phyloP scores from a whole-genome alignment of 2,113 vertebrate species.

The Esox niger region DNA sequence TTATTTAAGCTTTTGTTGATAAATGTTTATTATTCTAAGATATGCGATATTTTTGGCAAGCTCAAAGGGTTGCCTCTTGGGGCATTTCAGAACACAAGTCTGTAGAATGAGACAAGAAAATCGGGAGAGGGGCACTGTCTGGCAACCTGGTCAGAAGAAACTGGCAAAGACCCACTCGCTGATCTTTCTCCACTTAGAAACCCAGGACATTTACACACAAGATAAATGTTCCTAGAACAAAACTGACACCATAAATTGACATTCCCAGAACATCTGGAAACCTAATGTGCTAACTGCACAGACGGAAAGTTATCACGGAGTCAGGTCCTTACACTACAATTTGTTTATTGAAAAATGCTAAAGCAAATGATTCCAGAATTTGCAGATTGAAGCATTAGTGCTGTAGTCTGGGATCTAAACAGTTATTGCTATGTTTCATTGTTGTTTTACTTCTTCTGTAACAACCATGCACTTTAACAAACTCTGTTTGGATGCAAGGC shows the following conservation, averaged over 20 bases:
- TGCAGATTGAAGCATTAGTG: not conserved
- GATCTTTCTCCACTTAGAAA: not conserved
- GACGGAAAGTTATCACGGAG: not conserved
- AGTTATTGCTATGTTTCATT: no score
- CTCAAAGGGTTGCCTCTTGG: conserved; percentile 35
- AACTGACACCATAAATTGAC: not conserved
- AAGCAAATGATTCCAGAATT: not conserved
- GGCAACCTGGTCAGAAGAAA: not conserved
- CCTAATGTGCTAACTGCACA: no score
- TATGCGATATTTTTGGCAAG: conserved; percentile 36
- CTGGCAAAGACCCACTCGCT: not conserved
- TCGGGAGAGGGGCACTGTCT: not conserved
- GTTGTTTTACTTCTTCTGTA: no score
- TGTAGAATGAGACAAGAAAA: conserved; percentile 19
- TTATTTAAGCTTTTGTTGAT: conserved; percentile 50
- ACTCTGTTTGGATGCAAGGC: not conserved
- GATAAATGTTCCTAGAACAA: no score
- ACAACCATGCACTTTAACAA: no score
- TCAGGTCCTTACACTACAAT: conserved; percentile 2
- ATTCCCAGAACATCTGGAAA: no score
- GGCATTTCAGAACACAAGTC: conserved; percentile 49
- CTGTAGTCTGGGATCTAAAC: no score
- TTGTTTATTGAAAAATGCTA: conserved; percentile 1
- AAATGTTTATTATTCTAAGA: conserved; percentile 50
- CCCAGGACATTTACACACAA: not conserved